phyloP scores from a whole-genome alignment of 2,797 vertebrate species.

The Delichon dasypus region DNA sequence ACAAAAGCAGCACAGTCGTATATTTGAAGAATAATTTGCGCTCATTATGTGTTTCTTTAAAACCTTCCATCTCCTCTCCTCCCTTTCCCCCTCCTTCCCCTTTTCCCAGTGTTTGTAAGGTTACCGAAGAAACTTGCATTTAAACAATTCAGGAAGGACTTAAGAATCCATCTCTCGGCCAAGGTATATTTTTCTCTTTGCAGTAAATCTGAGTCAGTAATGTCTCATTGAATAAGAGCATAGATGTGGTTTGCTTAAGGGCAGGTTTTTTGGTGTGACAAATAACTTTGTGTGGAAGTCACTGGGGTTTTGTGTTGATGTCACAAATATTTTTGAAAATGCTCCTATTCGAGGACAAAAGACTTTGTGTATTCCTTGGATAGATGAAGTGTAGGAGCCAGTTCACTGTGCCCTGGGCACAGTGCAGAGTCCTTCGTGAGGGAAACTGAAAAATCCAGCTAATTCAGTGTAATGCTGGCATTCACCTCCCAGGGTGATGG shows the following conservation, averaged over 20 bases:
- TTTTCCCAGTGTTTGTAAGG: constrained; percentile 65
- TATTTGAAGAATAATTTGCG: constrained; percentile 11
- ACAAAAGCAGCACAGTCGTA: neutral
- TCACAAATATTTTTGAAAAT: neutral
- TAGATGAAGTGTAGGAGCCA: neutral
- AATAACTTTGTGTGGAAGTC: neutral
- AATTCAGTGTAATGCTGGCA: neutral
- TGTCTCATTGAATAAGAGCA: neutral
- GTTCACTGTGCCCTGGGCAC: neutral
- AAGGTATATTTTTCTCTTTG: constrained; percentile 56
- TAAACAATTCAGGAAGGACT: constrained; percentile 63
- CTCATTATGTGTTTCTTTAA: constrained; percentile 38
- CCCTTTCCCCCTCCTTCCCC: neutral
- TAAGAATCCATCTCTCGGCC: constrained; percentile 48
- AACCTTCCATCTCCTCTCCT: constrained; percentile 56
- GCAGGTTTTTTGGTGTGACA: neutral
- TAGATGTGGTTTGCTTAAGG: neutral
- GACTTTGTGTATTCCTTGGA: neutral
- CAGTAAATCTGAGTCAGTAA: neutral
- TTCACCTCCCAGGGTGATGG: neutral
- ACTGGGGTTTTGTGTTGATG: neutral
- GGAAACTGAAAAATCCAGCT: neutral
- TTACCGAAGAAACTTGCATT: constrained; percentile 65
- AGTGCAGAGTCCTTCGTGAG: neutral
- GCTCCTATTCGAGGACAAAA: neutral